These are phyloP conservation scores for Setipinna tenuifilis DNA, from an alignment of 2,797 vertebrate species.

Conservation along the genomic window DNA sequence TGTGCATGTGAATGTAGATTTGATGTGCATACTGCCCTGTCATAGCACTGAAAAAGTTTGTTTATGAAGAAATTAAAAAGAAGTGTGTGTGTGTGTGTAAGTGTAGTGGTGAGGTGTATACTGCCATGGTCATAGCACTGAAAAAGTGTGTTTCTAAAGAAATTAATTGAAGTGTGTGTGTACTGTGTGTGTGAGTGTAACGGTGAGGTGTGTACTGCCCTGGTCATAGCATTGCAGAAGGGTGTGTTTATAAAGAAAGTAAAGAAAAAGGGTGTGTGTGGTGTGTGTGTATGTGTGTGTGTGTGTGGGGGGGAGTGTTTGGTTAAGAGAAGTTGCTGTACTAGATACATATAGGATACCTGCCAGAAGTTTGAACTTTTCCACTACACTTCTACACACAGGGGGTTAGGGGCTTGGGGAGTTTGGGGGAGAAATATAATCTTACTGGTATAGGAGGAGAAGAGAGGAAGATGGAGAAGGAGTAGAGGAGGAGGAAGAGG, in stretches of 20 bases:
- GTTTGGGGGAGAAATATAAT: background rate
- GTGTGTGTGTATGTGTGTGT: background rate
- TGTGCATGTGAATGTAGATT: background rate
- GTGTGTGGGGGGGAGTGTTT: background rate
- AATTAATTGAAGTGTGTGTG: no score
- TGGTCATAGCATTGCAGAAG: no score
- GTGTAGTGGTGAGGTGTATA: background rate
- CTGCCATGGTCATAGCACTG: no score
- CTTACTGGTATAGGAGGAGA: background rate
- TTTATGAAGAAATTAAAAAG: no score
- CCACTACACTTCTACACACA: background rate
- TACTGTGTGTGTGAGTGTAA: no score
- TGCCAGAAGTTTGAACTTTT: conserved; percentile 1
- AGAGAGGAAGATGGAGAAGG: background rate
- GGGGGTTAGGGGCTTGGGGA: background rate
- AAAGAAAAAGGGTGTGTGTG: no score
- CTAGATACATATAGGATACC: background rate
- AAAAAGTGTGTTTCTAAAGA: no score
- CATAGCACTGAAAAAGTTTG: no score
- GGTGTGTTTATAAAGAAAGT: no score
- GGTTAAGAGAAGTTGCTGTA: background rate
- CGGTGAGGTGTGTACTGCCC: no score
- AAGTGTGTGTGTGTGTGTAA: background rate
- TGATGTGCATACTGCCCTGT: background rate
- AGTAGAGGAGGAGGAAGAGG: background rate